Conservation (phyloP, 2,113 vertebrate species). For the Phylloscopus whistleri region DNA sequence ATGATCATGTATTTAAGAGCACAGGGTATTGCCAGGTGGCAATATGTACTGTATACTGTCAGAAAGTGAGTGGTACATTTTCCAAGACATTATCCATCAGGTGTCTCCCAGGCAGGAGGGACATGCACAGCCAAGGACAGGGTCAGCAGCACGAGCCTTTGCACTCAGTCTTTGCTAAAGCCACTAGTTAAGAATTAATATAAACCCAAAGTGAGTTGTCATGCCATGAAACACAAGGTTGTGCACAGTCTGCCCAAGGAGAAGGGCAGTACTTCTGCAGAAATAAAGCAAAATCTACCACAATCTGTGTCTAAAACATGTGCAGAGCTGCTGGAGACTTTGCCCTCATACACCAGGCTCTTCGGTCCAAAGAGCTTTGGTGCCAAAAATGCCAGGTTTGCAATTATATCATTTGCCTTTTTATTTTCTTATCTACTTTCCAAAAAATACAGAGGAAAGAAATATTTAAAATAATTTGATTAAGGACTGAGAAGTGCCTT, state of each 20-base stretch:
- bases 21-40: not conserved
- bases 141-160: not conserved
- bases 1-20: not conserved
- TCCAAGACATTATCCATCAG: not conserved
- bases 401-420: not conserved
- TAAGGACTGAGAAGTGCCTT: not conserved
- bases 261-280: not conserved
- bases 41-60: not conserved
- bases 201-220: not conserved
- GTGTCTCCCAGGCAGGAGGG: not conserved
- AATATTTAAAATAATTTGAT: not conserved
- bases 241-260: not conserved
- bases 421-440: not conserved
- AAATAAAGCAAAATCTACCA: not conserved
- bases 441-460: not conserved
- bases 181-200: not conserved
- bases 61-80: not conserved
- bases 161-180: not conserved
- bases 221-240: not conserved
- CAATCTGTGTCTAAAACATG: not conserved
- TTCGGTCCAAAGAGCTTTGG: not conserved
- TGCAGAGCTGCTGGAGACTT: not conserved
- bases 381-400: not conserved
- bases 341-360: not conserved
- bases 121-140: fast-evolving